Conservation (phyloP, 2,113 vertebrate genomes). For the Tragelaphus buxtoni region DNA sequence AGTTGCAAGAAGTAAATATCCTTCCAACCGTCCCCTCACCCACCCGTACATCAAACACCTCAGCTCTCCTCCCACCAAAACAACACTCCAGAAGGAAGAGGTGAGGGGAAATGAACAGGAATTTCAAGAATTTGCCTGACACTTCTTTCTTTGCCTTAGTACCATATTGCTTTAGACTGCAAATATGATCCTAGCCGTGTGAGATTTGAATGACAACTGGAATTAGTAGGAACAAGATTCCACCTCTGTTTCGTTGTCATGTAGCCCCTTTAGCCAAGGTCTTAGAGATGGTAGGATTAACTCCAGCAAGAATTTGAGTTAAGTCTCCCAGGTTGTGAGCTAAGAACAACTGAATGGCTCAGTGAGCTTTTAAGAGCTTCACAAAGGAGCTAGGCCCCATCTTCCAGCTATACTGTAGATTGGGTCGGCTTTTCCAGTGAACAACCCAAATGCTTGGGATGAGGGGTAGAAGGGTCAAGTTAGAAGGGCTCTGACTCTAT, state of each 20-base stretch:
- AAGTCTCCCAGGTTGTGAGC: neutral
- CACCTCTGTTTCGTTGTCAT: neutral
- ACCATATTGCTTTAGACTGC: neutral
- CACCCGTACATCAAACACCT: neutral
- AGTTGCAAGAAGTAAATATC: neutral
- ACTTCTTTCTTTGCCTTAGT: neutral
- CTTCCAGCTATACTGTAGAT: neutral
- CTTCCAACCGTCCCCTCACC: neutral
- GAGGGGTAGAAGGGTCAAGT: no score
- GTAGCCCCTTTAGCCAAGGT: neutral
- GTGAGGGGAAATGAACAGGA: neutral
- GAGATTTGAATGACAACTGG: neutral
- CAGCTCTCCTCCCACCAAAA: neutral
- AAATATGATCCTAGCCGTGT: neutral
- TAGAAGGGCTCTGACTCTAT: neutral
- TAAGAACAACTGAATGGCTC: neutral
- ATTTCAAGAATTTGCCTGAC: constrained; percentile 22
- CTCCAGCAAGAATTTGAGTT: neutral
- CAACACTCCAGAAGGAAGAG: neutral
- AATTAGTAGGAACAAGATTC: neutral
- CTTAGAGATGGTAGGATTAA: neutral
- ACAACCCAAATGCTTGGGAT: neutral
- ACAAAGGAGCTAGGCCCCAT: neutral
- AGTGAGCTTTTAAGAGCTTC: neutral
- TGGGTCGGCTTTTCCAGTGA: neutral